Conservation (phyloP, 2,888 invertebrate genomes). For the Proisotoma minuta region DNA sequence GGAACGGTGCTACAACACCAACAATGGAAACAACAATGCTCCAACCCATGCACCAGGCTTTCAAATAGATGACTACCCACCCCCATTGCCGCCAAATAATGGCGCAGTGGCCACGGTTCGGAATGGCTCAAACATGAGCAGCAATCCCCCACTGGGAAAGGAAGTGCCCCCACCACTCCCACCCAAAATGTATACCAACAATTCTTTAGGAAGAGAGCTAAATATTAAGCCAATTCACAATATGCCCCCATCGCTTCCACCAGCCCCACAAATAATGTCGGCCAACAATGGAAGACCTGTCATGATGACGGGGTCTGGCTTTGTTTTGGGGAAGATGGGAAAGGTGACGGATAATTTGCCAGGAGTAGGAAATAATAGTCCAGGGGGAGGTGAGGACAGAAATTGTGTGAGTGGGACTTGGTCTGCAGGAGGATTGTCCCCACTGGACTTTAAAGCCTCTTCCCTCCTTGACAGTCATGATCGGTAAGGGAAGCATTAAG, state of each 20-base stretch:
- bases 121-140: background rate
- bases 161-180: constrained; percentile 3
- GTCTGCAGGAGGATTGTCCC: constrained; percentile 3
- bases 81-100: background rate
- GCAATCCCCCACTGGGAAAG: background rate
- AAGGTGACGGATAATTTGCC: background rate
- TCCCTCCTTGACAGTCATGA: constrained; percentile 44
- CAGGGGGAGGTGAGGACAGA: background rate
- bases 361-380: background rate
- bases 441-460: constrained; percentile 28
- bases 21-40: background rate
- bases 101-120: background rate
- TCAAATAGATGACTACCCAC: constrained; percentile 1
- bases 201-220: background rate
- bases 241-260: background rate
- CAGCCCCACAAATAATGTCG: background rate
- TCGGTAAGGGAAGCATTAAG: constrained; percentile 40
- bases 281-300: too few species aligned
- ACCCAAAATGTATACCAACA: background rate
- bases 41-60: constrained; percentile 6
- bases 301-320: background rate
- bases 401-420: constrained; percentile 1
- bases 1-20: background rate
- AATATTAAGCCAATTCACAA: background rate
- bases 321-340: background rate